These are phyloP conservation scores for Heliothis subflexa DNA, from an alignment of 1,140 invertebrate species.

Conservation along the genomic window DNA sequence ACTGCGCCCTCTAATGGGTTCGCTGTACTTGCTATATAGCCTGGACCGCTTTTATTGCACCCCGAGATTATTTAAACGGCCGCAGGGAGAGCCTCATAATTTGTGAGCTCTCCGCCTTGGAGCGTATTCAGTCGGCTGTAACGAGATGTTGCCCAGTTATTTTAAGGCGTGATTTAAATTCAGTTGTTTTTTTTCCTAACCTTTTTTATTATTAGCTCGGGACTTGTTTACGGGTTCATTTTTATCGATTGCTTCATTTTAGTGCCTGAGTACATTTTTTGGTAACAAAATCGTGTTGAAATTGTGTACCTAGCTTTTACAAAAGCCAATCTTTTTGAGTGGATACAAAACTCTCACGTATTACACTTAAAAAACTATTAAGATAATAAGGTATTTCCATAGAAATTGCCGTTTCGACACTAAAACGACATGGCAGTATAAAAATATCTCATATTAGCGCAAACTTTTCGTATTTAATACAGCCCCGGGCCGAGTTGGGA, in stretches of 20 bases:
- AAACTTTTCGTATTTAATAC: constrained; percentile 58
- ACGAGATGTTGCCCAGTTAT: constrained; percentile 52
- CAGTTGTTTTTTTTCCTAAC: not conserved
- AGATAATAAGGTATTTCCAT: constrained; percentile 32
- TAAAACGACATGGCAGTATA: constrained; percentile 45
- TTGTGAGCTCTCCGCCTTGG: constrained; percentile 48
- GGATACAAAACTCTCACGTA: not conserved
- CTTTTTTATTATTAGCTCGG: not conserved
- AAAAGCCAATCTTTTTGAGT: not conserved
- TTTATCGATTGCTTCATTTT: not conserved
- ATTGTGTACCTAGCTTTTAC: not conserved
- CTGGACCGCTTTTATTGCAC: constrained; percentile 62
- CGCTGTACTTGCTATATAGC: constrained; percentile 61
- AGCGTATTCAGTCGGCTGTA: constrained; percentile 46
- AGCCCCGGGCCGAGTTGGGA: constrained; percentile 52
- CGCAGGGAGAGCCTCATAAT: constrained; percentile 56
- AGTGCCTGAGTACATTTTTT: not conserved
- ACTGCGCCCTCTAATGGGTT: constrained; percentile 54
- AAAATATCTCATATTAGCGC: constrained; percentile 55
- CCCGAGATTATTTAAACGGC: constrained; percentile 67
- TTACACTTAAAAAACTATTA: constrained; percentile 37
- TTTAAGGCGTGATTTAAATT: constrained; percentile 47
- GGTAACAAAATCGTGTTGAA: not conserved
- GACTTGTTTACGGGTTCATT: constrained; percentile 4
- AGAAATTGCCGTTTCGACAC: constrained; percentile 17